phyloP scores from a whole-genome alignment of 2,888 invertebrate species.

The Spicauda simplicius region DNA sequence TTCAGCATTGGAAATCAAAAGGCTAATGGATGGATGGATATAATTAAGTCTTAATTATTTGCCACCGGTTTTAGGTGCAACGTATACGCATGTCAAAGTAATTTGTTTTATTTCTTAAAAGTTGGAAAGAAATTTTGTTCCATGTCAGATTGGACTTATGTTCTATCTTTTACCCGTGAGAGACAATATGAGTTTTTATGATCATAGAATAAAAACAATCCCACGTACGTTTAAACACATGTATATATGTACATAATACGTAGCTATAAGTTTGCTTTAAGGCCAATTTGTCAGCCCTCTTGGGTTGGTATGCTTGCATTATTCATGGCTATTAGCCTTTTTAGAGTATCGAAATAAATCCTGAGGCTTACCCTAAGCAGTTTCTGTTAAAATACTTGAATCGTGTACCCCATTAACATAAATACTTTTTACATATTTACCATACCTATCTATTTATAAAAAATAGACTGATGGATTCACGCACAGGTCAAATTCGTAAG shows the following conservation, averaged over 20 bases:
- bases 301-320: constrained; percentile 32
- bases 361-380: constrained; percentile 17
- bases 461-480: too few relatives aligned
- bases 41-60: too few relatives aligned
- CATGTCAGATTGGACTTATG: too few relatives aligned
- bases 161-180: too few relatives aligned
- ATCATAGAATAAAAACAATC: neutral
- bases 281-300: constrained; percentile 35
- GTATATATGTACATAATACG: neutral
- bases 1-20: too few relatives aligned
- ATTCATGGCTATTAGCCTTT: constrained; percentile 38
- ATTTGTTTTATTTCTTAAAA: too few relatives aligned
- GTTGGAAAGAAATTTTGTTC: too few relatives aligned
- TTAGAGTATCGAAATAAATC: constrained; percentile 35
- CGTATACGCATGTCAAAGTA: too few relatives aligned
- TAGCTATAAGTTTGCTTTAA: constrained; percentile 14
- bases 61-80: too few relatives aligned
- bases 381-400: constrained; percentile 19
- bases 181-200: neutral
- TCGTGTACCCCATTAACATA: constrained; percentile 9
- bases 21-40: too few relatives aligned
- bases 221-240: neutral
- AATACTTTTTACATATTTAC: constrained; percentile 1
- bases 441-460: too few relatives aligned
- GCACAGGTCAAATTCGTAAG: too few relatives aligned